phyloP scores from a whole-genome alignment of 2,113 vertebrate genomes.

The Triplophysa siluroides region DNA sequence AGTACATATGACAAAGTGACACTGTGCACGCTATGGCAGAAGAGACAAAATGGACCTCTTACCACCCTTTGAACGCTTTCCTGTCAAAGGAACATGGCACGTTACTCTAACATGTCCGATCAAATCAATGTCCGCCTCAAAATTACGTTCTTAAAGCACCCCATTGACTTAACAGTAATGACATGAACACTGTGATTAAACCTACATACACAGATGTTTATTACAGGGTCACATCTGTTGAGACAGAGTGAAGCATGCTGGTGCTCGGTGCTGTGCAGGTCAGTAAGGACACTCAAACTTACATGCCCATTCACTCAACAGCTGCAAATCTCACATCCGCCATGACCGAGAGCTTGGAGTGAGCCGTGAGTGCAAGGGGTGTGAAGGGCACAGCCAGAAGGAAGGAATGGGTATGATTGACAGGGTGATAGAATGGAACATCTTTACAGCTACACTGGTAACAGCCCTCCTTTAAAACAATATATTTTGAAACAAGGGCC shows the following conservation, averaged over 20 bases:
- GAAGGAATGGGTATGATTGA: constrained; percentile 8
- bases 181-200: constrained; percentile 30
- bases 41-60: constrained; percentile 70
- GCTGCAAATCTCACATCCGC: not conserved
- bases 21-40: not conserved
- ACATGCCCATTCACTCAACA: constrained; percentile 30
- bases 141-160: constrained; percentile 4
- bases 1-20: constrained; percentile 15
- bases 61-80: constrained; percentile 93
- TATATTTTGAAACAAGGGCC: not conserved
- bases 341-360: not conserved
- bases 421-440: constrained; percentile 20
- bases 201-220: constrained; percentile 17
- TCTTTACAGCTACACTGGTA: constrained; percentile 12
- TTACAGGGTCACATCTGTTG: not conserved
- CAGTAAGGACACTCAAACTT: constrained; percentile 25
- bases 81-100: constrained; percentile 81
- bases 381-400: constrained; percentile 35
- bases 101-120: constrained; percentile 46
- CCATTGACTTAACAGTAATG: constrained; percentile 11
- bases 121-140: constrained; percentile 2
- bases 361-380: not conserved
- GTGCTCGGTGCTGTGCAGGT: constrained; percentile 25
- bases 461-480: constrained; percentile 27
- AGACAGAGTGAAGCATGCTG: constrained; percentile 32